Conservation (phyloP, 1,140 invertebrate genomes). For the Philopotamus ludificatus region DNA sequence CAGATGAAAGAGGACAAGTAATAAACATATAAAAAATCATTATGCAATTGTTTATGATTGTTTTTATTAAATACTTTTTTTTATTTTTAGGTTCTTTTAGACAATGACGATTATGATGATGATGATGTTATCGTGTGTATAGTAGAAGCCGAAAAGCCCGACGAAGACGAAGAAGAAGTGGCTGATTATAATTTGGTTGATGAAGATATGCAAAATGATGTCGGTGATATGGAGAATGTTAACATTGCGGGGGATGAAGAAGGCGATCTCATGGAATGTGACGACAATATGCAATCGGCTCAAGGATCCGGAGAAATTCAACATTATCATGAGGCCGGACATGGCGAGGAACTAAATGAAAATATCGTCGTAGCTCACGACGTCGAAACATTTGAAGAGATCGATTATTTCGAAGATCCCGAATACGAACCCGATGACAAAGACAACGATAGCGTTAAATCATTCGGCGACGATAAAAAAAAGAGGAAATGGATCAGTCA, state of each 20-base stretch:
- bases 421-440: slow-evolving; percentile 16
- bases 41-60: neutral
- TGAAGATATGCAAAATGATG: slow-evolving; percentile 6
- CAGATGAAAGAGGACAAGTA: too few relatives aligned
- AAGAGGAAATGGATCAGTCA: neutral
- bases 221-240: neutral
- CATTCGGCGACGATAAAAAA: neutral
- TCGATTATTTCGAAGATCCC: slow-evolving; percentile 23
- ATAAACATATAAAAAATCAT: neutral
- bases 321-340: neutral
- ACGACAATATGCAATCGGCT: too few relatives aligned
- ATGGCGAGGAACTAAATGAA: neutral
- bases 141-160: slow-evolving; percentile 15
- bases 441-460: slow-evolving; percentile 16
- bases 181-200: too few relatives aligned
- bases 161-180: slow-evolving; percentile 3
- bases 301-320: neutral
- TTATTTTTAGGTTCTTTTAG: neutral
- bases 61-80: neutral
- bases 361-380: neutral
- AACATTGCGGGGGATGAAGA: too few relatives aligned
- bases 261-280: too few relatives aligned
- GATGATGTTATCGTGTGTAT: slow-evolving; percentile 20
- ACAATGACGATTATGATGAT: slow-evolving; percentile 18
- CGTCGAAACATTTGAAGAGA: slow-evolving; percentile 15